Percentiles rank a stretch among this genome's conserved stretches.
phyloP scores from a whole-genome alignment of 2,797 vertebrate species.

The Sandelia bainsii region DNA sequence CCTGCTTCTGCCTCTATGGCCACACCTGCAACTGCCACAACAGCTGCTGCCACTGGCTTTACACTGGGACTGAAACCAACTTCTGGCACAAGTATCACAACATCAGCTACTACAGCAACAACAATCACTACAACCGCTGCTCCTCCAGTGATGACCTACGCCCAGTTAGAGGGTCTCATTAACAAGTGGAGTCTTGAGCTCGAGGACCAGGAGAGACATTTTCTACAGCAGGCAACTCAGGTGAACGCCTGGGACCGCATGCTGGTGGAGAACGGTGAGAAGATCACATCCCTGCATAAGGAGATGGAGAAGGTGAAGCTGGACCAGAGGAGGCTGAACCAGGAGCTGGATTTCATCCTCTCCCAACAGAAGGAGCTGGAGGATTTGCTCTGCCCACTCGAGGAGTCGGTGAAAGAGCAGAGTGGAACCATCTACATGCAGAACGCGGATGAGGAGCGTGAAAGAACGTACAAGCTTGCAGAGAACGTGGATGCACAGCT shows the following conservation, averaged over 20 bases:
- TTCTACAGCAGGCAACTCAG: slow-evolving; percentile 96
- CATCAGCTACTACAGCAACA: slow-evolving; percentile 48
- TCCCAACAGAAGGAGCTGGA: slow-evolving; percentile 99
- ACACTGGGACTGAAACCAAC: slow-evolving; percentile 78
- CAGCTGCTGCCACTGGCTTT: slow-evolving; percentile 66
- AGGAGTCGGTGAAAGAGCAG: slow-evolving; percentile 96
- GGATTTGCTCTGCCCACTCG: slow-evolving; percentile 91
- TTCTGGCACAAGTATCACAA: slow-evolving; percentile 25
- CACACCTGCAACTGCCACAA: slow-evolving; percentile 52
- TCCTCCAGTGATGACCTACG: slow-evolving; percentile 91
- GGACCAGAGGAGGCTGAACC: slow-evolving; percentile 95
- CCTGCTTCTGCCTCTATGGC: slow-evolving; percentile 40
- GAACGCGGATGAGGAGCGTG: slow-evolving; percentile 95
- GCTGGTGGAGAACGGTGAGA: slow-evolving; percentile 95
- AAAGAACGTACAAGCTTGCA: slow-evolving; percentile 94
- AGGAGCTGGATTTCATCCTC: slow-evolving; percentile 97
- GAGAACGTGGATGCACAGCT: slow-evolving; percentile 93
- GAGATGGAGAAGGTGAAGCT: slow-evolving; percentile 99
- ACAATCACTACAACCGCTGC: slow-evolving; percentile 32
- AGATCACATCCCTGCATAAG: slow-evolving; percentile 94
- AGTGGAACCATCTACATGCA: slow-evolving; percentile 97
- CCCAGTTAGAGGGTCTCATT: slow-evolving; percentile 94
- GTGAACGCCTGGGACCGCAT: slow-evolving; percentile 96
- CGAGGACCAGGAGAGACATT: slow-evolving; percentile 97
- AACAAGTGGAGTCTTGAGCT: slow-evolving; percentile 99